Conservation (phyloP, 1,140 invertebrate species). For the Thaumetopoea pityocampa region DNA sequence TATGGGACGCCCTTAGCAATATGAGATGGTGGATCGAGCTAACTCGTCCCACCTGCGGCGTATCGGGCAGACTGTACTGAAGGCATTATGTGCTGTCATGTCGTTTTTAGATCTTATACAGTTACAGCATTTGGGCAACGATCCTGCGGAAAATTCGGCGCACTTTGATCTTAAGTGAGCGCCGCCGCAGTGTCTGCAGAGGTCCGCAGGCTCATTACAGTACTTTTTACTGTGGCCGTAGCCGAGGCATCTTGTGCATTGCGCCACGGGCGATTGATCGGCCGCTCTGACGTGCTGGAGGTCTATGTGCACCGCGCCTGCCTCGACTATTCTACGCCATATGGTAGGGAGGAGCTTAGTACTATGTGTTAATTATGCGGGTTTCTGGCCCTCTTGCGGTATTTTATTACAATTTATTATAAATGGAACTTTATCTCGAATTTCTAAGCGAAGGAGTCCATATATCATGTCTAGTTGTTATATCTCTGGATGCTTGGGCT, state of each 20-base stretch:
- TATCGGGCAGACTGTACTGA: slow-evolving; percentile 7
- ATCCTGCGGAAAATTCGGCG: background rate
- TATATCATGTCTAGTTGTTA: too few species aligned
- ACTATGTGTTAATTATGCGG: slow-evolving; percentile 5
- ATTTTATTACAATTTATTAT: slow-evolving; percentile 4
- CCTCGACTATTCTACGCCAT: background rate
- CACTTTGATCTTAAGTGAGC: slow-evolving; percentile 1
- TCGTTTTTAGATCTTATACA: slow-evolving; percentile 4
- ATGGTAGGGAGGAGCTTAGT: slow-evolving; percentile 1
- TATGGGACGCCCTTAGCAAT: slow-evolving; percentile 7
- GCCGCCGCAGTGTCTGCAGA: slow-evolving; percentile 13
- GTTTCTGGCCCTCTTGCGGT: slow-evolving; percentile 13
- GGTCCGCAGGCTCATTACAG: slow-evolving; percentile 3
- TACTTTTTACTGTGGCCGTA: slow-evolving; percentile 9
- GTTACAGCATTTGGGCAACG: background rate
- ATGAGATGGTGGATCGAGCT: slow-evolving; percentile 1
- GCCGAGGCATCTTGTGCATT: slow-evolving; percentile 17
- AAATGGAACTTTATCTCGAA: too few species aligned
- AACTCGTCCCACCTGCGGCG: slow-evolving; percentile 5
- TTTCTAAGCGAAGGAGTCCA: too few species aligned
- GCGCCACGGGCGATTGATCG: slow-evolving; percentile 21
- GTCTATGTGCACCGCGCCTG: background rate
- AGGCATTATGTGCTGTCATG: slow-evolving; percentile 4
- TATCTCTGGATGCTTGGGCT: too few species aligned
- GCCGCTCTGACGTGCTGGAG: slow-evolving; percentile 2